phyloP scores from a whole-genome alignment of 2,888 invertebrate species.

The Miltochrista miniata region DNA sequence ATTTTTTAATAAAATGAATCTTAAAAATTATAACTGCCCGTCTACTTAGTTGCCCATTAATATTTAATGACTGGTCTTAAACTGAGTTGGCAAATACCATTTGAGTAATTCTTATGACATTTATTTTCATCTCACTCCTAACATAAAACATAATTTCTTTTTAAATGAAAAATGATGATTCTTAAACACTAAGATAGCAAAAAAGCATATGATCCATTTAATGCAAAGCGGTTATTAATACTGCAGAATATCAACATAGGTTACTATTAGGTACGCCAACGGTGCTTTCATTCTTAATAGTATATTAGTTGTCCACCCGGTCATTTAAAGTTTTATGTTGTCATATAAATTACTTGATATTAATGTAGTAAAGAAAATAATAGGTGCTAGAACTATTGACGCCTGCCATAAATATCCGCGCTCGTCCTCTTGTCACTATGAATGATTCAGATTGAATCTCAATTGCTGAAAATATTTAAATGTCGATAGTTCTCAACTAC shows the following conservation, averaged over 20 bases:
- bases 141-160: no score
- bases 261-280: no score
- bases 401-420: slow-evolving; percentile 19
- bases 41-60: not conserved
- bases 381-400: slow-evolving; percentile 8
- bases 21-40: not conserved
- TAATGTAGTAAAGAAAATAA: slow-evolving; percentile 5
- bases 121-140: not conserved
- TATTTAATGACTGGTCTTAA: not conserved
- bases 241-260: no score
- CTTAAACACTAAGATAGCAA: no score
- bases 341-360: not conserved
- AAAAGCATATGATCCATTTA: no score
- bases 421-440: slow-evolving; percentile 12
- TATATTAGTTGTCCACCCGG: not conserved
- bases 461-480: slow-evolving; percentile 21
- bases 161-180: no score
- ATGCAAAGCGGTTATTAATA: no score
- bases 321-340: slow-evolving; percentile 10
- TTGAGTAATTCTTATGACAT: not conserved
- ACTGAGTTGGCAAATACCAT: not conserved
- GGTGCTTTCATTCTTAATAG: not conserved
- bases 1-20: no score
- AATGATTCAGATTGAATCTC: slow-evolving; percentile 32
- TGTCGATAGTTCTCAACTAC: slow-evolving; percentile 1